Evolutionary conservation across 2,113 vertebrate genomes (phyloP).

Genomic region (Brienomyrus brachyistius): DNA sequence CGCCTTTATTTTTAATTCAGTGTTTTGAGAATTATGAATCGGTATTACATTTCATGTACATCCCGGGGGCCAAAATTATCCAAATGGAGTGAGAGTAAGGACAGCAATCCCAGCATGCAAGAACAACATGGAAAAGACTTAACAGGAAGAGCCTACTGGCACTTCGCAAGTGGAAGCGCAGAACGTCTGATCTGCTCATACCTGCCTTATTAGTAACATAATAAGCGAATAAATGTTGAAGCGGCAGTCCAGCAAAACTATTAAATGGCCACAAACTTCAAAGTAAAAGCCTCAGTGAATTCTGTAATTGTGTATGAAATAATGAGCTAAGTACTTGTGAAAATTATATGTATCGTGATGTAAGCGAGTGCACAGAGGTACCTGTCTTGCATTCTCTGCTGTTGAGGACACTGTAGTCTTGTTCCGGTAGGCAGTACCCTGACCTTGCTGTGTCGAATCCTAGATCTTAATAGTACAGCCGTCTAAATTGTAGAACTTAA

Average conservation of each 20-base stretch:
- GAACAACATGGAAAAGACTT: neutral
- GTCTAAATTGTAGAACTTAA: neutral
- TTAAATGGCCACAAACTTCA: neutral
- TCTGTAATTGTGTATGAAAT: slow-evolving; percentile 32
- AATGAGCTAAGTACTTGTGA: slow-evolving; percentile 41
- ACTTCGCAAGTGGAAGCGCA: too few relatives aligned
- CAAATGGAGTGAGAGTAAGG: neutral
- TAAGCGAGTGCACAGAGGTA: slow-evolving; percentile 37
- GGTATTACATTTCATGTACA: neutral
- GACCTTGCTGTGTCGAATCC: neutral
- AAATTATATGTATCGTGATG: slow-evolving; percentile 48
- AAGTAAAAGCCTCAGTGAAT: neutral
- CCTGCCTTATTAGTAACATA: neutral
- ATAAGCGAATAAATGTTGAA: neutral
- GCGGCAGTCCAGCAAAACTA: neutral
- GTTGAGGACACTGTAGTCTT: neutral
- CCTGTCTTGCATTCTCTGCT: slow-evolving; percentile 11
- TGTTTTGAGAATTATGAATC: neutral
- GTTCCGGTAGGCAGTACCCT: neutral
- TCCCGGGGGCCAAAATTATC: neutral
- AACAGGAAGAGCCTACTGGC: neutral
- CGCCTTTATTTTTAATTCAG: neutral
- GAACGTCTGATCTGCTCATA: neutral
- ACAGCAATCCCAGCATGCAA: slow-evolving; percentile 7
- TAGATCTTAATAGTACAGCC: neutral